Base-by-base conservation (phyloP, 2,113 vertebrate species). In the Symphodus melops region DNA sequence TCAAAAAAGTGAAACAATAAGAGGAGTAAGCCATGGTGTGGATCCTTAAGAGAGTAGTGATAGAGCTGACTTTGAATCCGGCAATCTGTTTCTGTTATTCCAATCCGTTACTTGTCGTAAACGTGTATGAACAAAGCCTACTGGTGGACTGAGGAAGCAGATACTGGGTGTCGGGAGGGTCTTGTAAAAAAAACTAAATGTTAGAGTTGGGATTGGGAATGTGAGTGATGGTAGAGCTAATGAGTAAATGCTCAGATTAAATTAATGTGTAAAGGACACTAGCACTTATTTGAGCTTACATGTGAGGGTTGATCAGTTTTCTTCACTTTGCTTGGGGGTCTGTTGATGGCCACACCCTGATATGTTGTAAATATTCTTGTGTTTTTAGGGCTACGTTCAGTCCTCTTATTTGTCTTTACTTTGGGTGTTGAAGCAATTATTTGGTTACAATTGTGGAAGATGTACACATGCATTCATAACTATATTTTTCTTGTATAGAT, bases 341-440 rank as follows among this genome's bases (percentile, higher is more conserved):
- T 39, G 64, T 74, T 17, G 4, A 23, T 36, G 55, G 33, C 4
- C 76, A 82, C 72, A 58, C 85, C 58, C 71, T 78, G 48, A 71
- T 68, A 9, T 68, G 56, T 79, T 93, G 89, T 93, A 92, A 81
- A 91, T 93, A 91, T 78, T 82, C 71, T 51, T 64, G 48, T 65
- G 70, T 77, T 76, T 72, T 75, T 54, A 39, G 59, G 68, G 73
- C 25, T 72, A 6, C 39, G 16, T 65, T 42, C 54, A 72, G 42
- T 61, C 75, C 48, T 73, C 77, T 54, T 33, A 48, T 60, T 83
- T 65, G 75, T 74, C 16, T 81, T 66, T 77, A 39, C 56, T 70
- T 77, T 61, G 17, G 63, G 64, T 23, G 19, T 63, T 49, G 9
- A 75, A 72, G 63, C 54, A 63, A 82, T 72, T 52, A 20, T 70